Percentiles rank a stretch among this genome's conserved stretches.
Evolutionary conservation across 2,888 invertebrate genomes (phyloP).

Genomic region (Oeneis ivallda): DNA sequence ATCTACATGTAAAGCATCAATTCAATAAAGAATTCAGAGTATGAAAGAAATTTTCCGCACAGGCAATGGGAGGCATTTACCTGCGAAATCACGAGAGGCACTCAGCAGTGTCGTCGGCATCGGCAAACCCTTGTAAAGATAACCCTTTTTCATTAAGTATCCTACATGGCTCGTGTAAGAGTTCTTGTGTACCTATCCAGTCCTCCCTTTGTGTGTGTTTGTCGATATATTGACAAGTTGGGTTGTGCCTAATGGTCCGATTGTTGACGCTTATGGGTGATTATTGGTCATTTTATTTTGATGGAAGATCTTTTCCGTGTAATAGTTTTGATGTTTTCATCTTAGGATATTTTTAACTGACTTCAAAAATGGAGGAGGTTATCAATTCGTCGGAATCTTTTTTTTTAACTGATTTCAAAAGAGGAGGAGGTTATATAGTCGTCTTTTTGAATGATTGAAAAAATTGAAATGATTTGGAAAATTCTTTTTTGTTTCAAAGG

Average conservation of each 20-base stretch:
- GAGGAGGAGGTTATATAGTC: no score
- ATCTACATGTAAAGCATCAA: slow-evolving; percentile 1
- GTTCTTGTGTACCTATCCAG: slow-evolving; percentile 17
- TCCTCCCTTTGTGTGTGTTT: neutral
- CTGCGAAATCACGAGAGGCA: slow-evolving; percentile 42
- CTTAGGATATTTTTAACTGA: neutral
- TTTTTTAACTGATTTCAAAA: no score
- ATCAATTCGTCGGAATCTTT: no score
- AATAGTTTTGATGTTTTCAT: neutral
- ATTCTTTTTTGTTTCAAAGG: no score
- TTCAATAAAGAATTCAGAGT: slow-evolving; percentile 21
- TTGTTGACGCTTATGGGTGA: neutral
- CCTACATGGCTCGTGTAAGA: slow-evolving; percentile 38
- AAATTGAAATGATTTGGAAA: no score
- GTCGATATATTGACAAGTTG: slow-evolving; percentile 11
- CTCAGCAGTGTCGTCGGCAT: slow-evolving; percentile 40
- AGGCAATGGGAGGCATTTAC: slow-evolving; percentile 40
- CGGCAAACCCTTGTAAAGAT: slow-evolving; percentile 41
- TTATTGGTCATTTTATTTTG: neutral
- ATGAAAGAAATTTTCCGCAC: slow-evolving; percentile 33
- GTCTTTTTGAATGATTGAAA: no score
- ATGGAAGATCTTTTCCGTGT: neutral
- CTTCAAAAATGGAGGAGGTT: no score
- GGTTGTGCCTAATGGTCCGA: slow-evolving; percentile 8
- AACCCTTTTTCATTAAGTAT: slow-evolving; percentile 47